These are phyloP conservation scores for Macrotrachela quadricornifera DNA, from an alignment of 1,140 invertebrate genomes.

Conservation along the genomic window DNA sequence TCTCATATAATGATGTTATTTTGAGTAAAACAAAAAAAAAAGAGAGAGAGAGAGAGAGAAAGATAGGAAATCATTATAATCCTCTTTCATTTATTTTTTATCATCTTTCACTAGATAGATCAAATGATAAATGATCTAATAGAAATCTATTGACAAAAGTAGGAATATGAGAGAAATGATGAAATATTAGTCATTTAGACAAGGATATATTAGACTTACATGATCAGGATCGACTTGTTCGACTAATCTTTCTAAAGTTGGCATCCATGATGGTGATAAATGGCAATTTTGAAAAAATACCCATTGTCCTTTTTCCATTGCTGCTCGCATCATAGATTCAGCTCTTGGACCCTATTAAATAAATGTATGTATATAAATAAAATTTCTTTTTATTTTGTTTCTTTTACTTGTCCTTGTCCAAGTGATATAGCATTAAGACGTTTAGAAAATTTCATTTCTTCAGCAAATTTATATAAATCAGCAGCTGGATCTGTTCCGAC, in stretches of 20 bases:
- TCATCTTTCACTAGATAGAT: no score
- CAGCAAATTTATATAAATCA: conserved; percentile 33
- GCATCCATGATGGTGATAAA: conserved; percentile 31
- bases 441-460: conserved; percentile 31
- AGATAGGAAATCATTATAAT: no score
- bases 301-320: conserved; percentile 32
- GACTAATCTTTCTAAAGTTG: conserved; percentile 31
- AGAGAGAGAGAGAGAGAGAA: no score
- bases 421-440: conserved; percentile 31
- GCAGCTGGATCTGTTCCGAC: conserved; percentile 29
- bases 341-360: conserved; percentile 21
- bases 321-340: conserved; percentile 26
- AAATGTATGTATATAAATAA: conserved; percentile 7
- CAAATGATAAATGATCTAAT: neutral
- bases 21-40: no score
- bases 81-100: no score
- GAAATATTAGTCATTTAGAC: neutral
- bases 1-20: no score
- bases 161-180: no score
- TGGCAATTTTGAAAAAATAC: conserved; percentile 35
- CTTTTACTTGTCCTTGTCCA: conserved; percentile 25
- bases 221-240: conserved; percentile 31
- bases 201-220: conserved; percentile 10
- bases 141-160: no score
- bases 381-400: neutral